These are phyloP conservation scores for Betta splendens DNA, from an alignment of 2,797 vertebrate species.

Conservation along the genomic window DNA sequence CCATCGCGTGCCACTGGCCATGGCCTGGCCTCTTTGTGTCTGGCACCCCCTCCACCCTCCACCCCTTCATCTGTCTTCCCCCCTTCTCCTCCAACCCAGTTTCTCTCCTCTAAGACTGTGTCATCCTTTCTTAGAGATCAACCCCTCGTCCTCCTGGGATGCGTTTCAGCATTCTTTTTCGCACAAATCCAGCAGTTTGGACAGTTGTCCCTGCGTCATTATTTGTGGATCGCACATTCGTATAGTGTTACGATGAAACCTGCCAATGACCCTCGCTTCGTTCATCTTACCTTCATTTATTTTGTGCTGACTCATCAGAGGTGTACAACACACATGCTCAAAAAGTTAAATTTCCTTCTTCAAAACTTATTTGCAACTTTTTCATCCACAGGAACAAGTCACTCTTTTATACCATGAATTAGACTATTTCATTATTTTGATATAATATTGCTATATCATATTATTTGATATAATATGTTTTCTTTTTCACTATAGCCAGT, in stretches of 20 bases:
- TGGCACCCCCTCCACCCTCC: slow-evolving; percentile 78
- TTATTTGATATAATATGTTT: too few species aligned
- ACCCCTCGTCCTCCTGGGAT: slow-evolving; percentile 43
- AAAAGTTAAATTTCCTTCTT: slow-evolving; percentile 16
- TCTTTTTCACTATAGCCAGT: not conserved
- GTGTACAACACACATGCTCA: slow-evolving; percentile 9
- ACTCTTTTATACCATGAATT: not conserved
- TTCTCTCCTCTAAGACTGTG: slow-evolving; percentile 63
- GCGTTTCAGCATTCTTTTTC: slow-evolving; percentile 9
- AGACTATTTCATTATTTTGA: not conserved
- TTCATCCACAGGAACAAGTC: not conserved
- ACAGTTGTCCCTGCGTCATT: slow-evolving; percentile 1
- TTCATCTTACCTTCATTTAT: not conserved
- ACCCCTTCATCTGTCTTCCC: slow-evolving; percentile 76
- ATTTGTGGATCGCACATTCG: slow-evolving; percentile 11
- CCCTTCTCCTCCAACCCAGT: slow-evolving; percentile 67
- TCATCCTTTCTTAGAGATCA: slow-evolving; percentile 60
- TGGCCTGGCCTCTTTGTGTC: slow-evolving; percentile 79
- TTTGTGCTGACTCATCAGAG: slow-evolving; percentile 67
- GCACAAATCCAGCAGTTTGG: slow-evolving; percentile 21
- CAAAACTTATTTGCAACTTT: slow-evolving; percentile 4
- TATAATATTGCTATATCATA: not conserved
- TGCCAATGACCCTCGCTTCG: not conserved
- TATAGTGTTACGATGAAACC: slow-evolving; percentile 1
- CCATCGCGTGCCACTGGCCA: slow-evolving; percentile 80